These are phyloP conservation scores for Dorcus parallelipipedus DNA, from an alignment of 2,888 invertebrate species.

Conservation along the genomic window DNA sequence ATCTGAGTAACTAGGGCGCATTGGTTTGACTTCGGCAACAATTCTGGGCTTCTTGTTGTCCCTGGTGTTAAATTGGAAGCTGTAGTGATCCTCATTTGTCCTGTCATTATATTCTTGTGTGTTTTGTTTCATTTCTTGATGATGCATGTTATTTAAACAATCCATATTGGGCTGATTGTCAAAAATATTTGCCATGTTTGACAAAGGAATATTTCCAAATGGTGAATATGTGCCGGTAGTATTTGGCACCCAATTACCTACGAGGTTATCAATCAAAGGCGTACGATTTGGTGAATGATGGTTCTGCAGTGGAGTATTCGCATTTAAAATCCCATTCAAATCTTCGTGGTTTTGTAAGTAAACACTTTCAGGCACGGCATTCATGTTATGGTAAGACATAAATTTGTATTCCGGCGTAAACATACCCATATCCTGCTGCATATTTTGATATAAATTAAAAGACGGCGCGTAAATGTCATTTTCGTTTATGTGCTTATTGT, in stretches of 20 bases:
- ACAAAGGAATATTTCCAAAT: slow-evolving; percentile 61
- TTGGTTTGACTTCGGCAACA: slow-evolving; percentile 81
- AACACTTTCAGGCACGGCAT: slow-evolving; percentile 11
- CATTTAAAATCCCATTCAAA: slow-evolving; percentile 6
- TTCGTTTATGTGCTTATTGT: slow-evolving; percentile 14
- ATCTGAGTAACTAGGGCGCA: slow-evolving; percentile 83
- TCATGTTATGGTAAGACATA: slow-evolving; percentile 15
- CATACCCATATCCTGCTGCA: slow-evolving; percentile 27
- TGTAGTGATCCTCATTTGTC: slow-evolving; percentile 34
- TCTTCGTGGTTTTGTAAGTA: slow-evolving; percentile 12
- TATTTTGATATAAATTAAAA: slow-evolving; percentile 29
- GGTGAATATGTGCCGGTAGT: slow-evolving; percentile 72
- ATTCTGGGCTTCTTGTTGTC: slow-evolving; percentile 65
- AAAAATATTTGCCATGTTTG: slow-evolving; percentile 47
- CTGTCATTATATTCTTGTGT: slow-evolving; percentile 24
- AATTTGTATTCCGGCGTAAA: slow-evolving; percentile 27
- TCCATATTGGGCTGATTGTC: slow-evolving; percentile 38
- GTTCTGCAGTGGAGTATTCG: not conserved
- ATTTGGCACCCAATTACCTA: slow-evolving; percentile 71
- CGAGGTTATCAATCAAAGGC: slow-evolving; percentile 65
- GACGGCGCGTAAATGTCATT: slow-evolving; percentile 21
- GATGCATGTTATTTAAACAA: slow-evolving; percentile 23
- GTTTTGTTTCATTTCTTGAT: slow-evolving; percentile 10
- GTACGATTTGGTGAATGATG: slow-evolving; percentile 26
- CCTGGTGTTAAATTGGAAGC: slow-evolving; percentile 49